Base-by-base conservation (phyloP, 2,797 vertebrate genomes). In the Acropternis orthonyx region DNA sequence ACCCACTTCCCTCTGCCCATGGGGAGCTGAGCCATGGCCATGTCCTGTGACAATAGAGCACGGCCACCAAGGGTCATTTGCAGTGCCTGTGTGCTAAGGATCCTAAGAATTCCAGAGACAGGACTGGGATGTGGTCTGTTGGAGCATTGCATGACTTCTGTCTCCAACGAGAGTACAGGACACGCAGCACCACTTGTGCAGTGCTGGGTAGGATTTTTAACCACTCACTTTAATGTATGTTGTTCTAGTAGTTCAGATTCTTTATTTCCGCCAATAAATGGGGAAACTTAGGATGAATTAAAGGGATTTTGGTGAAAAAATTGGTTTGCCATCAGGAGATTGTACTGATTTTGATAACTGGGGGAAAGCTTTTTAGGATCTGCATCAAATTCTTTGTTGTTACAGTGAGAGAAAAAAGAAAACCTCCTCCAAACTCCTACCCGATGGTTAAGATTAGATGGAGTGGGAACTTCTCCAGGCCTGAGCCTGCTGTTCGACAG, bases 151-250 rank as follows among this genome's bases (percentile, higher is more conserved):
- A 49, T 20, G 51, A 24, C 21, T 83, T 84, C 32, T 81, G 76
- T 23, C 49, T 78, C 14, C 46, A 83, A 14, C 9, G 37, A 41
- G 37, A 80, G 69, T 46, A 46, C 20, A 18, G 36, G 41, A 23
- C 61, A 74, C 0, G 2, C 34, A 78, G 62, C 30, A 65, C 12
- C 2, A 0, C 14, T 48, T 26, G 15, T 8, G 3, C 43, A 23
- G 17, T 36, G 54, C 41, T 86, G 43, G 1, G n/a, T n/a, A 80
- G 49, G 46, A 36, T 54, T 76, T 69, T 74, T 69, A 66, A 4
- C n/a, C 23, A 34, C 2, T n/a, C 66, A 30, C 48, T 90, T 59
- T 41, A 41, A 59, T 10, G 10, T 17, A 8, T 19, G 8, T 52
- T 44, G 27, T 68, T 79, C 56, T 23, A 41, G 3, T 17, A 39